A percentile compares a stretch with the other conserved stretches of the same genome.
These are phyloP conservation scores for Paracanthobrama guichenoti DNA, from an alignment of 2,113 vertebrate genomes.

Conservation along the genomic window DNA sequence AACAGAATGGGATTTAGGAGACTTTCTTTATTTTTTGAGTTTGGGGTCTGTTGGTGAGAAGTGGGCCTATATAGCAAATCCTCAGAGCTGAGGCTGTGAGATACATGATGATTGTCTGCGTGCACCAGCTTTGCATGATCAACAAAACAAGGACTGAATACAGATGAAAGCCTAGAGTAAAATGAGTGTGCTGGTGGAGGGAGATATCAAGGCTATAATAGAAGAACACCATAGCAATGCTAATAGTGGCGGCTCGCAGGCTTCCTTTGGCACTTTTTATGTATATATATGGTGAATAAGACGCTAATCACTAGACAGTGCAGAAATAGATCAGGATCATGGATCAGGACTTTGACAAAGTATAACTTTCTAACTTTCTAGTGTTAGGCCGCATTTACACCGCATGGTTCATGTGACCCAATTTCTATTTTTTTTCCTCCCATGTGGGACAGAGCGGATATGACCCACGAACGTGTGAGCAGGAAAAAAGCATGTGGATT, in stretches of 20 bases:
- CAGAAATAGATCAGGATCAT: conserved; percentile 53
- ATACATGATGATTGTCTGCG: conserved; percentile 49
- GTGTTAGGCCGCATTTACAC: too few species aligned
- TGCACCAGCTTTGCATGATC: conserved; percentile 54
- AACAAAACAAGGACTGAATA: conserved; percentile 52
- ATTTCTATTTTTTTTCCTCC: too few species aligned
- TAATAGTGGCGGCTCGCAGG: conserved; percentile 30
- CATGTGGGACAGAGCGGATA: too few species aligned
- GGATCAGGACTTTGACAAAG: conserved; percentile 52
- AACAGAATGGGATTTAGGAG: conserved; percentile 19
- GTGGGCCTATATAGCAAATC: conserved; percentile 48
- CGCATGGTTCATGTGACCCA: too few species aligned
- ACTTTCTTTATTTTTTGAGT: conserved; percentile 8
- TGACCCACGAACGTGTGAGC: too few species aligned
- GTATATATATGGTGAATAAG: conserved; percentile 22
- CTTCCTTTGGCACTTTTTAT: not conserved
- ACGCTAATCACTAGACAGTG: conserved; percentile 55
- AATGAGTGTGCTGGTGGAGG: conserved; percentile 49
- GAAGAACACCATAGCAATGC: conserved; percentile 30
- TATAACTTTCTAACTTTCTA: conserved; percentile 5
- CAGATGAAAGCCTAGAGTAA: conserved; percentile 56
- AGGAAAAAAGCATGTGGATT: too few species aligned
- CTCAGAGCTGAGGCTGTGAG: conserved; percentile 41
- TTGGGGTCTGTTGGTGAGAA: conserved; percentile 7
- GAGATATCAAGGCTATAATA: conserved; percentile 53